Base-by-base conservation (phyloP, 2,797 vertebrate species). In the Nasua narica region DNA sequence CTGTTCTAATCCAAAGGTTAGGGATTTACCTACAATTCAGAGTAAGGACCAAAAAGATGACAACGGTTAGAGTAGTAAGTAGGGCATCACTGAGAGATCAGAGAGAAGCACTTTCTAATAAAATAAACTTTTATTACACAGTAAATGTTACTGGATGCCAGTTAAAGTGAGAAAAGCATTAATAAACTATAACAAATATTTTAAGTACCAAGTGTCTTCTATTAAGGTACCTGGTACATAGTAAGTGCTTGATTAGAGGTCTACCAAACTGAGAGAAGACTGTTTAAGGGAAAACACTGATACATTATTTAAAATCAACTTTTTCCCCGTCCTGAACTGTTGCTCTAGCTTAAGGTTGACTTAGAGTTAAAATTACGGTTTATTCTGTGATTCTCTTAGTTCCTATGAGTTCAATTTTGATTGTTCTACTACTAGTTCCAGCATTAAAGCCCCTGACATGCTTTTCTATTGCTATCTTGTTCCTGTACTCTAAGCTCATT, bases 111-210 rank as follows among this genome's bases (percentile, higher is more conserved):
- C 10, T 72, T 90, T 70, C 21, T 79, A 87, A 79, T 70, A 94
- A 95, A 96, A 92, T 94, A 62, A 92, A 79, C 4, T 74, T 96
- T 95, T 93, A 94, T 93, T 97, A 84, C 90, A 96, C 37, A 91
- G 46, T 52, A 87, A 96, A 78, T 54, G 62, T 76, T 79, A 85
- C 5, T 92, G 85, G 77, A 40, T 35, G 56, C 25, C 82, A 79
- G 35, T 79, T 54, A 87, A 94, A 83, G 54, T 90, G 37, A 70
- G 60, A 94, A 79, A 67, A 62, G 40, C 11, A 21, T 91, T 88
- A 72, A 91, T 69, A 92, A 91, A 69, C 13, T 56, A 82, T 7
- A 79, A 65, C 6, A 92, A 70, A 32, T 87, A 65, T 23, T 90
- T 82, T 32, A 50, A 46, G 23, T 65, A 52, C 19, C 23, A 60